phyloP scores from a whole-genome alignment of 2,797 vertebrate genomes.

The Anguilla anguilla region DNA sequence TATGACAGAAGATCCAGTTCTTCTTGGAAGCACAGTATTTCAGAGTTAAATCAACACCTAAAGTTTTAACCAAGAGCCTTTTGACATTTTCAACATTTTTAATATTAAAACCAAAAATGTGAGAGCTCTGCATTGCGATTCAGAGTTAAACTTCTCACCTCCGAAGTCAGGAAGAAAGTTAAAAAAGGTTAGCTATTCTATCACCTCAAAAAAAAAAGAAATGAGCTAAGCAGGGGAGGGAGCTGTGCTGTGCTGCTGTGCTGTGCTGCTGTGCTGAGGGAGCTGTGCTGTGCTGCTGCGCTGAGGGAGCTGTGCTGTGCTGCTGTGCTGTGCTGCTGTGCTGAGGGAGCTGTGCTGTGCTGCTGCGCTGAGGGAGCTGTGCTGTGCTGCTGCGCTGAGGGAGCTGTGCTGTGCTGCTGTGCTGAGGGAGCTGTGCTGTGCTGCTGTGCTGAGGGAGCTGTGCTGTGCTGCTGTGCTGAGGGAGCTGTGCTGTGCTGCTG shows the following conservation, averaged over 20 bases:
- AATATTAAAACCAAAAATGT: slow-evolving; percentile 18
- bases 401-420: too few species aligned
- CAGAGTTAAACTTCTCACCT: not conserved
- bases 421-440: too few species aligned
- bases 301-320: too few species aligned
- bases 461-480: too few species aligned
- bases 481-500: too few species aligned
- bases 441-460: too few species aligned
- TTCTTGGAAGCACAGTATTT: not conserved
- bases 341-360: too few species aligned
- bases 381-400: too few species aligned
- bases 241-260: not conserved
- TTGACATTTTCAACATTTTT: slow-evolving; percentile 17
- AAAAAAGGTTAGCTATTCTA: not conserved
- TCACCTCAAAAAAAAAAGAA: not conserved
- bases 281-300: too few species aligned
- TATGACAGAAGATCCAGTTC: not conserved
- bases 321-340: too few species aligned
- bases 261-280: too few species aligned
- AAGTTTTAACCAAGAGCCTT: not conserved
- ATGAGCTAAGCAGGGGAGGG: not conserved
- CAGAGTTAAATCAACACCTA: not conserved
- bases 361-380: too few species aligned
- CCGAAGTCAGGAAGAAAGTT: not conserved
- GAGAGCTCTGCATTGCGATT: slow-evolving; percentile 11